A percentile compares a stretch with the other conserved stretches of the same genome.
Conservation (phyloP, 2,888 invertebrate species). For the Plebejus argus region DNA sequence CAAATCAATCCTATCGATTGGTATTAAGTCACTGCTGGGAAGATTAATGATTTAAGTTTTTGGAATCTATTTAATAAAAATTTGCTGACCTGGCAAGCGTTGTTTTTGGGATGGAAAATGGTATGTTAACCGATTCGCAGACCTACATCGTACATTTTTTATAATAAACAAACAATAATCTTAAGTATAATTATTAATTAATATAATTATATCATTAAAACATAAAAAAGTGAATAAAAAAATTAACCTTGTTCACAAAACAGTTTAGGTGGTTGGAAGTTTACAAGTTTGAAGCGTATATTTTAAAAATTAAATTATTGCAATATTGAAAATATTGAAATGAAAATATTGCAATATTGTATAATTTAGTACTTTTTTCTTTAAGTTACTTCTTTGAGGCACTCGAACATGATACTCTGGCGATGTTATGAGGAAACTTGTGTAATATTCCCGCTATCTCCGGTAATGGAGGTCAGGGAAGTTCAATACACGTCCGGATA, state of each 20-base stretch:
- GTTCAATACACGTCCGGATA: not conserved
- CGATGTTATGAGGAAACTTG: constrained; percentile 21
- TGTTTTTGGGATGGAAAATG: no score
- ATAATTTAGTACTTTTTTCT: not conserved
- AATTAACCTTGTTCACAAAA: no score
- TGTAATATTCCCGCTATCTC: constrained; percentile 25
- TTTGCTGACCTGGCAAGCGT: not conserved
- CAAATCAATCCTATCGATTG: constrained; percentile 25
- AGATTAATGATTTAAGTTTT: not conserved
- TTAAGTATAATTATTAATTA: no score
- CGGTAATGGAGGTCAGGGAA: constrained; percentile 7
- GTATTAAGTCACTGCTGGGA: not conserved
- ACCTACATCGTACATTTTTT: no score
- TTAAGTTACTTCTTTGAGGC: not conserved
- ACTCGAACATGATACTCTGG: not conserved
- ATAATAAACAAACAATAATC: no score
- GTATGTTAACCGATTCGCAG: no score
- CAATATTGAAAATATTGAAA: not conserved
- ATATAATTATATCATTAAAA: no score
- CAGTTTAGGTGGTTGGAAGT: no score
- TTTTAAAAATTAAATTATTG: not conserved
- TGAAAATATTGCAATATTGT: not conserved
- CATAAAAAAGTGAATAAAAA: no score
- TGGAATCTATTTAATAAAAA: not conserved
- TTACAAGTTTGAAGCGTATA: not conserved